phyloP scores from a whole-genome alignment of 2,113 vertebrate genomes.

The Trachemys scripta region DNA sequence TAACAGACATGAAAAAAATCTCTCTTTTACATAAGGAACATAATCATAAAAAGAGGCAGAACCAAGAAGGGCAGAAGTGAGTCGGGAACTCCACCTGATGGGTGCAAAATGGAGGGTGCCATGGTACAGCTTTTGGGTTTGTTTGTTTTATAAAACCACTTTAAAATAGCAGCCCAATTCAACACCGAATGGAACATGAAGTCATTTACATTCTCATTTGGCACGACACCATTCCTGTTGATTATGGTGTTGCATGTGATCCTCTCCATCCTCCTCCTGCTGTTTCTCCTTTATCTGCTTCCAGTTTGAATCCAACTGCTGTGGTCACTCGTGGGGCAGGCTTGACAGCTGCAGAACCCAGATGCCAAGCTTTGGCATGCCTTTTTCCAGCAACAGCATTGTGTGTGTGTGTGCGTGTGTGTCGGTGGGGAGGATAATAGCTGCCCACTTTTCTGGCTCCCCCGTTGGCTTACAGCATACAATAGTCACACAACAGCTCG shows the following conservation, averaged over 20 bases:
- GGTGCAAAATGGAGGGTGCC: neutral
- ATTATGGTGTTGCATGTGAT: neutral
- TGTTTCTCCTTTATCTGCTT: constrained; percentile 11
- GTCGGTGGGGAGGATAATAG: neutral
- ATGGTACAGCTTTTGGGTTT: neutral
- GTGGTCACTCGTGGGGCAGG: constrained; percentile 40
- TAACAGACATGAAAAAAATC: neutral
- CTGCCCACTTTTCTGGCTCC: neutral
- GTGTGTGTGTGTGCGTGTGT: neutral
- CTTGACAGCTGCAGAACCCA: constrained; percentile 52
- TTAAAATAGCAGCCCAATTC: neutral
- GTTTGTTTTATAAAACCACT: neutral
- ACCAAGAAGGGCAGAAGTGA: neutral
- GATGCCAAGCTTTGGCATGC: constrained; percentile 46
- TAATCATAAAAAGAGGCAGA: neutral
- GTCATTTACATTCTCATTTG: neutral
- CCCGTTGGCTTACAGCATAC: neutral
- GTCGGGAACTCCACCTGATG: neutral
- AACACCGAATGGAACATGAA: neutral
- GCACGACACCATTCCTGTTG: neutral
- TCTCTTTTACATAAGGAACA: neutral
- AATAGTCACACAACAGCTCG: neutral
- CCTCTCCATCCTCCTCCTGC: neutral
- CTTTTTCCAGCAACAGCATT: neutral
- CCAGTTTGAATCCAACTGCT: constrained; percentile 2